Evolutionary conservation across 2,113 vertebrate species (phyloP), one percentile per base, ranked within the genome.

Genomic region (Epinephelus cyanopodus): DNA sequence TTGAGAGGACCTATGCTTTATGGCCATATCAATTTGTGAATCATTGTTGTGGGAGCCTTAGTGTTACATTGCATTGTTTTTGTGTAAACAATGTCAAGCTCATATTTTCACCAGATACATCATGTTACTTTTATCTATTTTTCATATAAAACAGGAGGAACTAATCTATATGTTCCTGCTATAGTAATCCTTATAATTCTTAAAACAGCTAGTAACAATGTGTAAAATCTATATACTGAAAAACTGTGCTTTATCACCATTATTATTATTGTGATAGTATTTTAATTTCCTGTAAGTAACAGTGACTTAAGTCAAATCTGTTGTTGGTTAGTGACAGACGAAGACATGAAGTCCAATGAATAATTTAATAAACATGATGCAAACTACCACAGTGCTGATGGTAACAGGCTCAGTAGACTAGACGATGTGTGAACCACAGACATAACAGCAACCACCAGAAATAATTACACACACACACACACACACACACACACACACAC

Each of bases 1-100:
- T 83, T 84, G 77, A 77, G 77, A 48, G 56, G 74, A 80, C 81
- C 83, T 73, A 18, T 60, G 69, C 71, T 87, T 77, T 39, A 58
- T 45, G 37, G 52, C 75, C 57, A 50, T 53, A 77, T 77, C 64
- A 58, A 60, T 14, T 72, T 61, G 27, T 25, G 39, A 56, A 18
- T 58, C 23, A 47, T 48, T 71, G 69, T 52, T 71, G 27, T 12
- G 12, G 42, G 25, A 63, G 37, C 52, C 57, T 61, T 25, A 62
- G 45, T 52, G 33, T 27, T 67, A 33, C 14, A 10, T 45, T 62
- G 12, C 23, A 14, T 56, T 77, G 48, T 74, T 79, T 66, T 76
- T 53, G 47, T 77, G 60, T 72, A 76, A 79, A 74, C 63, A 52
- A 53, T 45, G 60, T 81, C 2, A 45, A 9, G 12, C 54, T 37